Conservation (phyloP, 2,113 vertebrate genomes). For the Mormyrus iriodes region DNA sequence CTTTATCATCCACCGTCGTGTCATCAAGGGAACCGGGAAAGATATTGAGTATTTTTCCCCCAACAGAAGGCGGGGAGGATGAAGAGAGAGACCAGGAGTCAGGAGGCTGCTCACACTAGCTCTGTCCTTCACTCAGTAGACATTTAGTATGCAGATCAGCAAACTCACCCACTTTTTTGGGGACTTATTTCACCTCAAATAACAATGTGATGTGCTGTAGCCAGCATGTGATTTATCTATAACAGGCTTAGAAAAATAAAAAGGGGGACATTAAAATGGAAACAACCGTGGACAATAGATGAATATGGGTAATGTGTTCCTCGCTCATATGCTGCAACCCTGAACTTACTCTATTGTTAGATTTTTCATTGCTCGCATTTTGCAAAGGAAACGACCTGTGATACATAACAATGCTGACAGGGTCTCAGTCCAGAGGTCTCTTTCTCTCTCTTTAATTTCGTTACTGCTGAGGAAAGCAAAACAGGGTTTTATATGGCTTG, state of each 20-base stretch:
- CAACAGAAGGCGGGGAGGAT: background rate
- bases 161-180: background rate
- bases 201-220: background rate
- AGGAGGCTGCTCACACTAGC: background rate
- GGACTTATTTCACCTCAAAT: background rate
- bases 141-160: conserved; percentile 1
- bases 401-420: background rate
- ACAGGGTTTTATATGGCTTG: conserved; percentile 4
- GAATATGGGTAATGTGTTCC: background rate
- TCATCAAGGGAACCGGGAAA: conserved; percentile 22
- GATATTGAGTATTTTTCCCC: conserved; percentile 8
- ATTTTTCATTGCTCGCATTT: background rate
- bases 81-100: background rate
- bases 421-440: background rate
- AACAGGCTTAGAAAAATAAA: background rate
- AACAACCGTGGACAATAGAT: background rate
- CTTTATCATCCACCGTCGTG: conserved; percentile 32
- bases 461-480: conserved; percentile 18
- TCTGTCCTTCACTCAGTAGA: conserved; percentile 15
- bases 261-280: conserved; percentile 6
- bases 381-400: conserved; percentile 3
- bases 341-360: background rate
- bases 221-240: background rate
- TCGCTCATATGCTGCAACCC: background rate
- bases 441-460: background rate